Evolutionary conservation across 2,888 invertebrate species (phyloP).

Genomic region (Trypoxylon attenuatum): DNA sequence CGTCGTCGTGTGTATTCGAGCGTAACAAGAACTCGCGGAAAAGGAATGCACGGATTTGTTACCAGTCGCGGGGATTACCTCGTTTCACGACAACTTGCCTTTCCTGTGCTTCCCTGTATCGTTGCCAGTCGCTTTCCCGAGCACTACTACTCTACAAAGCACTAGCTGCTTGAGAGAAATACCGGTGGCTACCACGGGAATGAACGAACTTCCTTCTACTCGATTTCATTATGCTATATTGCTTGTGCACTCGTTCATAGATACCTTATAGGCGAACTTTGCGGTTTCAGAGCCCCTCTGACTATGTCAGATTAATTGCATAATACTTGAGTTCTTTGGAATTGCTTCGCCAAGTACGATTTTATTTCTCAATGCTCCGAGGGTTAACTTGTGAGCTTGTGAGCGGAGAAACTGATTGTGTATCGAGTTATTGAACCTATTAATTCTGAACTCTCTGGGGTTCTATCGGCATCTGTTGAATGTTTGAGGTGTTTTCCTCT

Average conservation of each 20-base stretch:
- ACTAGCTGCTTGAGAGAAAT: slow-evolving; percentile 32
- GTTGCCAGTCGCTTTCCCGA: too few relatives aligned
- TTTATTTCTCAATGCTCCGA: too few relatives aligned
- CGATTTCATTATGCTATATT: slow-evolving; percentile 38
- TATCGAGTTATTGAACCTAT: too few relatives aligned
- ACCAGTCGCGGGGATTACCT: slow-evolving; percentile 30
- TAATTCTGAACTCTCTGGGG: too few relatives aligned
- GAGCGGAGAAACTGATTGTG: too few relatives aligned
- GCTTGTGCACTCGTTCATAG: slow-evolving; percentile 17
- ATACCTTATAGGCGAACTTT: slow-evolving; percentile 35
- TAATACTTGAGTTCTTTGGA: too few relatives aligned
- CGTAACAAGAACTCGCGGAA: slow-evolving; percentile 24
- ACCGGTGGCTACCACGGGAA: slow-evolving; percentile 22
- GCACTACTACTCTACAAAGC: too few relatives aligned
- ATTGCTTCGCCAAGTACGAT: too few relatives aligned
- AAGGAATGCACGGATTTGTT: slow-evolving; percentile 35
- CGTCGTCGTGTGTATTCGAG: not conserved
- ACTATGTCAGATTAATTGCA: slow-evolving; percentile 9
- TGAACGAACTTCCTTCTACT: too few relatives aligned
- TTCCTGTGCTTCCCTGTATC: not conserved
- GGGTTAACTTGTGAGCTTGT: too few relatives aligned
- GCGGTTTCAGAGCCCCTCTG: not conserved
- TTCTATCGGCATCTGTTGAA: too few relatives aligned
- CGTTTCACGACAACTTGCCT: slow-evolving; percentile 19
- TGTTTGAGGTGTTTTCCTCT: too few relatives aligned